Conservation (phyloP, 2,797 vertebrate genomes). For the Mastacembelus armatus region DNA sequence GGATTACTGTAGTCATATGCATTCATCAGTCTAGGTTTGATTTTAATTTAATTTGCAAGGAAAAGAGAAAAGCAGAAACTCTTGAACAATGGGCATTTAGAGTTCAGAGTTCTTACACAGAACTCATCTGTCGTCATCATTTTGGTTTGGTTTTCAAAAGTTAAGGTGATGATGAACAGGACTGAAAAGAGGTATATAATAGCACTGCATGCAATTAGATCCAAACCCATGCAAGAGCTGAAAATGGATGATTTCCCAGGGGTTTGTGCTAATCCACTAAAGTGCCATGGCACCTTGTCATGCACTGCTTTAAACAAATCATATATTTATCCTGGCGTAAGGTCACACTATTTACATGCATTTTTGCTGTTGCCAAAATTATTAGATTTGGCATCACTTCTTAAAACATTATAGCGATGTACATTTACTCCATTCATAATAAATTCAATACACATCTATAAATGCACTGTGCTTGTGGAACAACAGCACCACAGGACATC, state of each 20-base stretch:
- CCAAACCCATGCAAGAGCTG: conserved; percentile 74
- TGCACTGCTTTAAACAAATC: conserved; percentile 78
- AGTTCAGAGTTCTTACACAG: conserved; percentile 40
- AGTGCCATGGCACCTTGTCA: conserved; percentile 77
- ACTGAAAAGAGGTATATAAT: conserved; percentile 65
- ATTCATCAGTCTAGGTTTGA: neutral
- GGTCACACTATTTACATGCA: conserved; percentile 71
- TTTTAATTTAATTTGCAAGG: conserved; percentile 16
- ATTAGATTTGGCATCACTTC: conserved; percentile 51
- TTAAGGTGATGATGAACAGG: conserved; percentile 47
- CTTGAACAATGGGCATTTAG: conserved; percentile 25
- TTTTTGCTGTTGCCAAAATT: conserved; percentile 58
- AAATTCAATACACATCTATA: conserved; percentile 46
- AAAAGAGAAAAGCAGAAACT: conserved; percentile 6
- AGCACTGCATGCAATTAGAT: conserved; percentile 69
- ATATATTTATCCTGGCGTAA: conserved; percentile 74
- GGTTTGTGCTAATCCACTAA: conserved; percentile 77
- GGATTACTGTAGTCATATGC: neutral
- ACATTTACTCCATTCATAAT: conserved; percentile 50
- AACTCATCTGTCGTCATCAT: conserved; percentile 36
- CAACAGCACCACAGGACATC: conserved; percentile 33
- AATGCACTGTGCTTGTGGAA: conserved; percentile 41
- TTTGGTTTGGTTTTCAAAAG: conserved; percentile 44
- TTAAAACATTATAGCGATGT: conserved; percentile 47
- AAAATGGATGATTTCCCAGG: conserved; percentile 79